Conservation (phyloP, 35 echinoderm and acorn worm genomes). For the Heliocidaris erythrogramma region DNA sequence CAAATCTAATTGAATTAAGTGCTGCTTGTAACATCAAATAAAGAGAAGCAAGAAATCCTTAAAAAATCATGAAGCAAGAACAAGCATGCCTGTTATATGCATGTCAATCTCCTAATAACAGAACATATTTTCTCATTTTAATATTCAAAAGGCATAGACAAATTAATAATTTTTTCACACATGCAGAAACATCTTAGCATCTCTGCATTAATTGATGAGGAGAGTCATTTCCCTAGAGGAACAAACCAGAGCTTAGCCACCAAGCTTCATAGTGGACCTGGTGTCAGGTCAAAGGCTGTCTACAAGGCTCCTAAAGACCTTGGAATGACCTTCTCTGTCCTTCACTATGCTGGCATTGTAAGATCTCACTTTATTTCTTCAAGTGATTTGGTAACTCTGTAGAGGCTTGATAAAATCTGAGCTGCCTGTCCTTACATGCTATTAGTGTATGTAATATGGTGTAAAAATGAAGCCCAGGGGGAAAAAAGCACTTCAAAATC, state of each 20-base stretch:
- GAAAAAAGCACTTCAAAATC: too few relatives aligned
- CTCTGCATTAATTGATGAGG: slow-evolving; percentile 85
- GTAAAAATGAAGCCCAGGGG: too few relatives aligned
- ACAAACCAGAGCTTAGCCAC: slow-evolving; percentile 83
- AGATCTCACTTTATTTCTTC: slow-evolving; percentile 9
- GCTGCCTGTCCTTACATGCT: too few relatives aligned
- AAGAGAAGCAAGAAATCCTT: too few relatives aligned
- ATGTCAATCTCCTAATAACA: too few relatives aligned
- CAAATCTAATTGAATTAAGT: too few relatives aligned
- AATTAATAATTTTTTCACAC: slow-evolving; percentile 19
- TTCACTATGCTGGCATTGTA: slow-evolving; percentile 99
- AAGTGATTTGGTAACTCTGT: too few relatives aligned
- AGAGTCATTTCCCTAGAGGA: slow-evolving; percentile 89
- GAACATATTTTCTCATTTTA: not conserved
- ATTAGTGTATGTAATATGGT: too few relatives aligned
- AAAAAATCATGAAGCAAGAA: not conserved
- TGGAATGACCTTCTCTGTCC: slow-evolving; percentile 70
- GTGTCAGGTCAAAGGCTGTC: slow-evolving; percentile 66
- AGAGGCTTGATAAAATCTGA: too few relatives aligned
- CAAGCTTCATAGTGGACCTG: slow-evolving; percentile 92
- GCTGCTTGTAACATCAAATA: too few relatives aligned
- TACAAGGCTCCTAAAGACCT: slow-evolving; percentile 86
- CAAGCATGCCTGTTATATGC: too few relatives aligned
- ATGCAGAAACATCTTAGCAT: slow-evolving; percentile 84
- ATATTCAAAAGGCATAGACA: not conserved